These are phyloP conservation scores for Manis pentadactyla DNA, from an alignment of 2,797 vertebrate species.

Conservation along the genomic window DNA sequence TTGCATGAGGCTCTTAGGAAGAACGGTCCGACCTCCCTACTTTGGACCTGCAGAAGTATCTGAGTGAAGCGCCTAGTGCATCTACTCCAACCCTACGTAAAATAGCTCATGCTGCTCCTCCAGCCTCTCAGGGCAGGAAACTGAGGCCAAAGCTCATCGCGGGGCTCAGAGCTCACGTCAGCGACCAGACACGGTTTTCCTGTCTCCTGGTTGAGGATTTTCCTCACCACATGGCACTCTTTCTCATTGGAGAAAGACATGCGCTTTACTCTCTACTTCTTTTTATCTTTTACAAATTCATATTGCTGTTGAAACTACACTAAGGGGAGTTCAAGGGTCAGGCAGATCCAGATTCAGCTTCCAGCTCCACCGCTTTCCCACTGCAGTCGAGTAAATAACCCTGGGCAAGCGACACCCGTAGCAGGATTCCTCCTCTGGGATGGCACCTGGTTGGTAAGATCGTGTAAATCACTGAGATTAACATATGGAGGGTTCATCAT, in stretches of 20 bases:
- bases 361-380: background rate
- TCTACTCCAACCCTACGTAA: background rate
- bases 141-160: background rate
- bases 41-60: background rate
- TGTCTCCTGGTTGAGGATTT: background rate
- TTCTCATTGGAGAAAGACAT: background rate
- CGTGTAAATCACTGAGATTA: background rate
- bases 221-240: background rate
- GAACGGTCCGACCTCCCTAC: background rate
- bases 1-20: background rate
- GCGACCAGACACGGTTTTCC: background rate
- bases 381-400: background rate
- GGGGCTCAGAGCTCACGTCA: background rate
- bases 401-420: background rate
- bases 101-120: background rate
- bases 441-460: background rate
- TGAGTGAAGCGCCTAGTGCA: background rate
- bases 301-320: background rate
- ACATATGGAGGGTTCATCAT: background rate
- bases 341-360: background rate
- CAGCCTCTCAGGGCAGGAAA: background rate
- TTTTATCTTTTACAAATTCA: slow-evolving; percentile 9
- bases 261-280: background rate
- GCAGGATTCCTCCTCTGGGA: background rate
- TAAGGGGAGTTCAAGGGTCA: background rate